Base-by-base conservation (phyloP, 2,113 vertebrate genomes). In the Silurus meridionalis region DNA sequence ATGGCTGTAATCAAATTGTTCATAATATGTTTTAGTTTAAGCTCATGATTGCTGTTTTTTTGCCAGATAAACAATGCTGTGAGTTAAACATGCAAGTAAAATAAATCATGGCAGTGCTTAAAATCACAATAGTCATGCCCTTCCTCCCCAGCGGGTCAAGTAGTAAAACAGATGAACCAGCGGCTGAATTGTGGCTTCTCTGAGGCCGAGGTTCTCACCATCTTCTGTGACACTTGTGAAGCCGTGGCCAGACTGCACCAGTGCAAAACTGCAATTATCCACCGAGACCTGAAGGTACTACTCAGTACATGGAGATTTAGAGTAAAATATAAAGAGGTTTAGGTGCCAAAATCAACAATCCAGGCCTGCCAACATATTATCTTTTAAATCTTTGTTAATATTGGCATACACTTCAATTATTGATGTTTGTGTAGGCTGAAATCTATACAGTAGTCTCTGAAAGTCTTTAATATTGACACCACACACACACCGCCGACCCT, bases 91-190 rank as follows among this genome's bases (percentile, higher is more conserved):
- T 48, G 37, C 37, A 37, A 50, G 8, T 74, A 23, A 74, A 50
- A 23, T 72, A 48, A 25, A 55, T 25, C 74, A 11, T 25, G 11
- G n/a, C 48, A 14, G 1, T 55, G 10, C 52, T 0, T 55, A 55
- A 25, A 78, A 25, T 55, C 52, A 78, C 13, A 7, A 11, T 52
- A 11, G 13, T 55, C 74, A 1, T 25, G n/a, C 23, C 69, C 23
- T 58, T 82, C 21, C 5, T 83, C 23, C n/a, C 6, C 90, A 99
- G 98, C 97, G 84, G 98, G 98, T 6, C 98, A 99, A 86, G 96
- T 99, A 80, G 98, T 99, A 91, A 97, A 97, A 91, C 97, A 99
- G 93, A 99, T 99, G 98, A 99, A 99, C 88, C 96, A 97, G 94
- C 94, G 95, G 48, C 87, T 99, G 83, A 97, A 96, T 57, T 96